phyloP scores from a whole-genome alignment of 2,888 invertebrate genomes.

The Mesodorylaimus sp. region DNA sequence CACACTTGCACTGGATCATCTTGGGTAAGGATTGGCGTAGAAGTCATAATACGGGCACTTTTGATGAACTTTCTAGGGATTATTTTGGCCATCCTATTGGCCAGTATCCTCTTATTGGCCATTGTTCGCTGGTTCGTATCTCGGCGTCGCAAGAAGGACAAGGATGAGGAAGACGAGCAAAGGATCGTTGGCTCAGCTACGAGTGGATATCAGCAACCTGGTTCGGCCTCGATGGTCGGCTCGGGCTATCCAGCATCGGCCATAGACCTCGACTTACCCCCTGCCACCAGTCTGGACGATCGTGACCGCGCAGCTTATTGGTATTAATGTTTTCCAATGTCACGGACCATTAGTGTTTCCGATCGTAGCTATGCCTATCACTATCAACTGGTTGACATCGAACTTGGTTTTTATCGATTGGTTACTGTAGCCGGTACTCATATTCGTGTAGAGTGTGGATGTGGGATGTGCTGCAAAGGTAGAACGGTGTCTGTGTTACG shows the following conservation, averaged over 20 bases:
- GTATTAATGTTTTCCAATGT: too few relatives aligned
- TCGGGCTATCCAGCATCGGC: slow-evolving; percentile 1
- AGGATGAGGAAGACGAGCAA: slow-evolving; percentile 23
- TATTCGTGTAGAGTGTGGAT: too few relatives aligned
- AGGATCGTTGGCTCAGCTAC: slow-evolving; percentile 19
- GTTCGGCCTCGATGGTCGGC: neutral
- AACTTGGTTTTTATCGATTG: too few relatives aligned
- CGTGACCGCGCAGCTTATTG: too few relatives aligned
- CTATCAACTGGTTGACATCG: too few relatives aligned
- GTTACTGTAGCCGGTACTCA: too few relatives aligned
- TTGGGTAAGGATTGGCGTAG: slow-evolving; percentile 12
- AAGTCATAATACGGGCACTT: too few relatives aligned
- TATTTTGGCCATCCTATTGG: slow-evolving; percentile 14
- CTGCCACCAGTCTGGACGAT: slow-evolving; percentile 23
- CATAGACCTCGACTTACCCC: slow-evolving; percentile 23
- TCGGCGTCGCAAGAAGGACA: slow-evolving; percentile 27
- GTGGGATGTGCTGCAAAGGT: too few relatives aligned
- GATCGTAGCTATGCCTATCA: too few relatives aligned
- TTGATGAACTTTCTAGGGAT: slow-evolving; percentile 14
- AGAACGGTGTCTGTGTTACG: too few relatives aligned
- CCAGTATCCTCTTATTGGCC: slow-evolving; percentile 15
- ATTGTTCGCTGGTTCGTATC: slow-evolving; percentile 15
- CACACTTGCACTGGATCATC: slow-evolving; percentile 9
- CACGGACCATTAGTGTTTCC: too few relatives aligned
- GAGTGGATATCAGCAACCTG: slow-evolving; percentile 8